Base-by-base conservation (phyloP, 1,140 invertebrate genomes). In the Ylistrum balloti region DNA sequence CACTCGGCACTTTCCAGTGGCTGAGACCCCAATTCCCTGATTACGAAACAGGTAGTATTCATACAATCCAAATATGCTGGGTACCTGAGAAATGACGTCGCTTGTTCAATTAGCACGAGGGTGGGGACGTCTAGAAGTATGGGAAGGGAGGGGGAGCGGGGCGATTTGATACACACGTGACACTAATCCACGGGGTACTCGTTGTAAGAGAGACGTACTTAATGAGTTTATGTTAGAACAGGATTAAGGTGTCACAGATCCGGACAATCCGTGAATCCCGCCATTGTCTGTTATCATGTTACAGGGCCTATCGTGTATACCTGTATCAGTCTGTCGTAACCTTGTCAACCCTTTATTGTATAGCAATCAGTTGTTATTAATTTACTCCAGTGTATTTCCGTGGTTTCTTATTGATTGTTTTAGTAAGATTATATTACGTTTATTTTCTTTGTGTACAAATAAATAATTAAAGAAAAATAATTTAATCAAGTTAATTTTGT, bases 101-200 rank as follows among this genome's bases (percentile, higher is more conserved):
- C 56, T 9, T n/a, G 56, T 28, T 74, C 56, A 74, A 74, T 74
- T 74, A 74, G 56, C 56, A n/a, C n/a, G 56, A 74, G 56, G 56
- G 56, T 74, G 56, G 56, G 56, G 56, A 28, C 56, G 56, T 1
- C n/a, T 28, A 13, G 10, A 45, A 45, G 41, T 45, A 17, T 45
- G 22, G 9, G 56, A 56, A n/a, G 56, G 45, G 15, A 48, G 45
- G 56, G 56, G n/a, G 56, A 74, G 56, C n/a, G 20, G 9, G 41
- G 56, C 9, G 56, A n/a, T 17, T 74, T 28, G 56, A 28, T 74
- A 74, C 56, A 74, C n/a, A 74, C 22, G 28, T 74, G 56, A 74
- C 56, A 74, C 56, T 74, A 74, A 74, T 74, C 56, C 56, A 74
- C 22, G 22, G 5, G 22, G 22, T 74, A 74, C 5, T 74, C n/a